Base-by-base conservation (phyloP, 2,797 vertebrate species). In the Galagoides demidoff region DNA sequence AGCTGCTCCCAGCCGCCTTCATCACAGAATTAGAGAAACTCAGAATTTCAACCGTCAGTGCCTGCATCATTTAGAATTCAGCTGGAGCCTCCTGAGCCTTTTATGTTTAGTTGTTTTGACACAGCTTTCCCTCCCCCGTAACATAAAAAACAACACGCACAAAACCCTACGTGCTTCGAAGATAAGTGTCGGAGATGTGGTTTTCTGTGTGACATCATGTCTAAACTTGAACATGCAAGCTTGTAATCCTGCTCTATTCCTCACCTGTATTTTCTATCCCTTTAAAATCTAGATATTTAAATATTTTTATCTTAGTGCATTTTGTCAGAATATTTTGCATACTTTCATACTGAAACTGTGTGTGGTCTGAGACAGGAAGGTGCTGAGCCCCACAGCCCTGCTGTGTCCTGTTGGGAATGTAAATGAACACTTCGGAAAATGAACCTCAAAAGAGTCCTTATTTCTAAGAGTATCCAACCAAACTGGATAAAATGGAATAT, bases 1-100 rank as follows among this genome's bases (percentile, higher is more conserved):
- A 84, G 77, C 77, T 43, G 52, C 57, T 89, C 29, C 85, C 77
- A 8, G 14, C 37, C 57, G 14, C n/a, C 19, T 17, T 52, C 52
- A 3, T 43, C 84, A 10, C 5, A 10, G 52, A 52, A 74, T 52
- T 10, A 59, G 83, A n/a, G 49, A n/a, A 31, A 84, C 94, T 98
- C 85, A 49, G 76, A 97, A 90, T 89, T 93, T 96, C 78, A 31
- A 34, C n/a, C 2, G 19, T 89, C 88, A 97, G 86, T 92, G 94
- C 92, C 94, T 94, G 97, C 91, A 90, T 81, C 92, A 22, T 27
- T 93, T 71, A 90, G 81, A 64, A 95, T 79, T 96, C 95, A 90
- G n/a, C 49, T 96, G 96, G 96, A 89, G 92, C 85, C 89, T 73
- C 55, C 78, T 64, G 92, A 90, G 86, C 78, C 90, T 90, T 61